Evolutionary conservation across 2,113 vertebrate genomes (phyloP), one percentile per base, ranked within the genome.

Genomic region (Alectura lathami): DNA sequence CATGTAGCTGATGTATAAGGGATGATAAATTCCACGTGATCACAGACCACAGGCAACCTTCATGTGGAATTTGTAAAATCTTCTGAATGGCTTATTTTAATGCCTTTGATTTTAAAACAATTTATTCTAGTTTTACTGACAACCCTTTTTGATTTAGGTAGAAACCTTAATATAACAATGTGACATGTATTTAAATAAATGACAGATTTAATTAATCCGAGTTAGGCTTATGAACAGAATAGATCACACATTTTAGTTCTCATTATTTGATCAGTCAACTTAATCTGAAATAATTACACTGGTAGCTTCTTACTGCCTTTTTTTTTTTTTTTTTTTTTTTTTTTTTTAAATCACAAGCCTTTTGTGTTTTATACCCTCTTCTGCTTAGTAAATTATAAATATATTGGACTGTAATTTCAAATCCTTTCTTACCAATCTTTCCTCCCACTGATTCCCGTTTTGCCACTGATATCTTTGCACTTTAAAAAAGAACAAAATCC

Each of bases 141-240:
- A 82, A 18, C 17, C 7, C 45, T 59, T 59, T 92, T 82, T 88
- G 72, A 83, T 92, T 88, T 77, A 34, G 40, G 40, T 29, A 88
- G 67, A 91, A 90, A 64, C 11, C 13, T 83, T 62, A 60, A 38
- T 11, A 20, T 29, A 43, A 53, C 62, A 79, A 45, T 0, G 2
- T 82, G 78, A 60, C 48, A 24, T 9, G 53, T 45, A 66, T 82
- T 92, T 73, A 86, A 86, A 89, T 21, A 82, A 91, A 77, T 50
- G 63, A 40, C 42, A 89, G 63, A 51, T 94, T 93, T 86, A 76
- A 53, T 94, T 96, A 87, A 91, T 88, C 76, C 66, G 40, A 30
- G 53, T 17, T 3, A 30, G 68, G 15, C 83, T 91, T 91, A 57
- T 36, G 62, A 78, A 11, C 16, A 66, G 60, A 88, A 56, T 24